Evolutionary conservation across 2,888 invertebrate species (phyloP).

Genomic region (Eupsilia transversa): DNA sequence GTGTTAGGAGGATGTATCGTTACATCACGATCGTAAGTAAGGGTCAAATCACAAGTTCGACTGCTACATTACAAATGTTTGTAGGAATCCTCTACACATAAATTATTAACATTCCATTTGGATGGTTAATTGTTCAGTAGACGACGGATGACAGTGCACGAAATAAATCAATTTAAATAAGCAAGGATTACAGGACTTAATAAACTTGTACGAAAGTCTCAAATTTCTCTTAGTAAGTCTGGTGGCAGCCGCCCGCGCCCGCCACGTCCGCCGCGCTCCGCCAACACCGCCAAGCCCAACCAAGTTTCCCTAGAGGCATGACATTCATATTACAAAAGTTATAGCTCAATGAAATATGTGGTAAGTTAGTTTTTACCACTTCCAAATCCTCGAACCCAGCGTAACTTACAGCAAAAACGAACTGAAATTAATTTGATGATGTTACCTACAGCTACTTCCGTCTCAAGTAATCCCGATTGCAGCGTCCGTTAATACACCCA

Average conservation of each 20-base stretch:
- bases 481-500: constrained; percentile 40
- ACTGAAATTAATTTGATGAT: constrained; percentile 55
- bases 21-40: constrained; percentile 25
- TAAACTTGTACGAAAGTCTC: constrained; percentile 63
- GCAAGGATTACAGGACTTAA: constrained; percentile 61
- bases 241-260: constrained; percentile 35
- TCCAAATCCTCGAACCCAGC: constrained; percentile 59
- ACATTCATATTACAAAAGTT: constrained; percentile 77
- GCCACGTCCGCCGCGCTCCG: constrained; percentile 33
- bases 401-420: constrained; percentile 55
- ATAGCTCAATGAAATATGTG: constrained; percentile 74
- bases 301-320: constrained; percentile 66
- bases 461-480: constrained; percentile 43
- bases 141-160: constrained; percentile 43
- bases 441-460: constrained; percentile 40
- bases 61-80: not conserved
- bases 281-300: constrained; percentile 49
- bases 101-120: constrained; percentile 26
- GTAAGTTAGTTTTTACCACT: constrained; percentile 72
- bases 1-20: constrained; percentile 36
- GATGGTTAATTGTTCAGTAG: constrained; percentile 34
- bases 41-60: constrained; percentile 33
- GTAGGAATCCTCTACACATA: constrained; percentile 13
- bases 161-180: constrained; percentile 62
- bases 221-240: constrained; percentile 59